Percentiles rank a stretch among this genome's conserved stretches.
phyloP scores from a whole-genome alignment of 2,888 invertebrate species.

The Odontomyia ornata region DNA sequence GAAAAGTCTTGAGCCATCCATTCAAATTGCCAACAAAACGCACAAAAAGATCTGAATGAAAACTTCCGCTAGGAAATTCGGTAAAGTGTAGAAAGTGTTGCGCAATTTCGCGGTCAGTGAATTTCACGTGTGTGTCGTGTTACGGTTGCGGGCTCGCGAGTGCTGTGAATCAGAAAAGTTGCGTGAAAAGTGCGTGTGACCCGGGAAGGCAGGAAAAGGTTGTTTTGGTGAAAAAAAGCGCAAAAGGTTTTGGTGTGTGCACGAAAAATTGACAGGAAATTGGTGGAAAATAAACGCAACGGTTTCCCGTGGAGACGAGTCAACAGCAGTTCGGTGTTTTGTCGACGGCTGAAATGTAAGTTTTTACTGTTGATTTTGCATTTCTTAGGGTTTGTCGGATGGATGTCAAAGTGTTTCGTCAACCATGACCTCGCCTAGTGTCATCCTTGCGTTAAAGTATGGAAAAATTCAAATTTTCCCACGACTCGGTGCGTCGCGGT shows the following conservation, averaged over 20 bases:
- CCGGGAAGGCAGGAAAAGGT: not conserved
- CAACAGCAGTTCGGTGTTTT: not conserved
- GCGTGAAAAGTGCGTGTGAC: constrained; percentile 37
- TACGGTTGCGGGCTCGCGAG: not conserved
- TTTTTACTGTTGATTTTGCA: not conserved
- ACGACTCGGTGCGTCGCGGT: constrained; percentile 17
- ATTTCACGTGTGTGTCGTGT: constrained; percentile 27
- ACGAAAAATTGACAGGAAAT: not conserved
- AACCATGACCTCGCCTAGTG: constrained; percentile 33
- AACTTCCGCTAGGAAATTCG: constrained; percentile 6
- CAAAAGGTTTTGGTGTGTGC: not conserved
- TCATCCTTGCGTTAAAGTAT: constrained; percentile 38
- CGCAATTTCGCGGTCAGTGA: constrained; percentile 23
- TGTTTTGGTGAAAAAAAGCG: too few species aligned
- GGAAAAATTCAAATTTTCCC: constrained; percentile 46
- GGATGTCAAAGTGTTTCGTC: not conserved
- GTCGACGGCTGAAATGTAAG: not conserved
- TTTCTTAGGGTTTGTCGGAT: not conserved
- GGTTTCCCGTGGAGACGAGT: not conserved
- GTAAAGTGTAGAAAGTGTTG: not conserved
- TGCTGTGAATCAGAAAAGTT: constrained; percentile 23
- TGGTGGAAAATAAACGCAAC: too few species aligned
- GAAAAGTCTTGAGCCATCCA: not conserved
- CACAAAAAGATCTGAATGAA: constrained; percentile 26
- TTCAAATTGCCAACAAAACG: not conserved